Evolutionary conservation across 2,113 vertebrate genomes (phyloP), one percentile per base, ranked within the genome.

Genomic region (Nymphicus hollandicus): DNA sequence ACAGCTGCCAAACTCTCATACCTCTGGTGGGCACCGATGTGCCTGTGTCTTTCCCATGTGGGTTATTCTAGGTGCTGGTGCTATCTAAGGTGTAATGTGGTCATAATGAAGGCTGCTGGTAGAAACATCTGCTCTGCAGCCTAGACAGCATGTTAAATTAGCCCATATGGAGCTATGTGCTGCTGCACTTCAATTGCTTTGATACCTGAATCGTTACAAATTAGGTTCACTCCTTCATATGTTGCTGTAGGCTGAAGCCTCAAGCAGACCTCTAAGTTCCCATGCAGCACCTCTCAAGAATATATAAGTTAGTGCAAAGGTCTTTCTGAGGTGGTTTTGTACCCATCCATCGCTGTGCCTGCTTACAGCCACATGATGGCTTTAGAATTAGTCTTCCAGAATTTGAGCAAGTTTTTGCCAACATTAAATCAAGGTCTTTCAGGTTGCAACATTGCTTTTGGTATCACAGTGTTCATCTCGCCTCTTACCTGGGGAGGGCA

Each of bases 401-500:
- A 56, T 64, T 22, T 44, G 10, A 81, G 35, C 29, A 83, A 66
- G 16, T 10, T 88, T 76, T 94, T 76, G 33, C 10, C 50, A 58
- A 13, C 4, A 3, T 61, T 77, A 87, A 76, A 60, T 52, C 11
- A 31, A 49, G 10, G 24, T 56, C 14, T 17, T 83, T 74, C 39
- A 39, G 12, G 8, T 28, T 79, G 41, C 65, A 71, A 18, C 20
- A 50, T 14, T 92, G 13, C 8, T 72, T 58, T 27, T 35, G 25
- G 33, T 44, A 43, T 22, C 1, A 0, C 4, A 10, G 29, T 31
- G 65, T 65, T 79, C 1, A 0, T 78, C 14, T 89, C 39, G 58
- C 60, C 56, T 76, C 47, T 78, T 64, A 88, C 89, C 86, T 83
- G 50, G 55, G 79, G 82, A 94, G 86, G 82, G 83, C 72, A 92